Percentiles rank a stretch among this genome's conserved stretches.
phyloP scores from a whole-genome alignment of 2,797 vertebrate species.

The Hapalemur alaotrensis region DNA sequence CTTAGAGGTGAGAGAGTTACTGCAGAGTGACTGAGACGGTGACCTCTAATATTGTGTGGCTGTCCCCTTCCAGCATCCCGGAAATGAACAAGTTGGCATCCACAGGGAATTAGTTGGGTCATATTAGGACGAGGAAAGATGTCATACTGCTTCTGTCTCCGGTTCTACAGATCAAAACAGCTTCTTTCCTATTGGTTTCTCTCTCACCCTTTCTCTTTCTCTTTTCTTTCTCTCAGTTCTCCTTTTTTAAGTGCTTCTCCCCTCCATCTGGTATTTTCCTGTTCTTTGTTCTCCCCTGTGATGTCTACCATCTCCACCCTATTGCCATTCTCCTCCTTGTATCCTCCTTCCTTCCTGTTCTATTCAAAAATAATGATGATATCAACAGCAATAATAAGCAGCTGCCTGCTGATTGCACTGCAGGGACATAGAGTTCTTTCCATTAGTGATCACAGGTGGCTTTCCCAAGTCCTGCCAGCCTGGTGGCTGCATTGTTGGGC shows the following conservation, averaged over 20 bases:
- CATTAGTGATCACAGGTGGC: slow-evolving; percentile 28
- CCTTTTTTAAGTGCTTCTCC: not conserved
- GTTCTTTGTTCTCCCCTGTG: not conserved
- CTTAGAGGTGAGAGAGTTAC: not conserved
- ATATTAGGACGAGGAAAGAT: not conserved
- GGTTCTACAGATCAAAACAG: not conserved
- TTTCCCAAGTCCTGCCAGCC: slow-evolving; percentile 1
- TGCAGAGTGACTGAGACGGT: not conserved
- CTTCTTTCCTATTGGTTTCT: not conserved
- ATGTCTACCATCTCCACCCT: not conserved
- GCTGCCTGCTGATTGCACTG: not conserved
- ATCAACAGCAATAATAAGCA: not conserved
- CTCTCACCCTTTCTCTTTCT: not conserved
- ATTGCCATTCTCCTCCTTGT: not conserved
- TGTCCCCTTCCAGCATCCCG: not conserved
- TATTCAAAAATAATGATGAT: slow-evolving; percentile 16
- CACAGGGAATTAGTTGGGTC: not conserved
- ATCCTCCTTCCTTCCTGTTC: not conserved
- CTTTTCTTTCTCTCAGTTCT: not conserved
- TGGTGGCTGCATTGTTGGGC: not conserved
- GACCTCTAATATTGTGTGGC: not conserved
- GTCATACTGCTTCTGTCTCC: not conserved
- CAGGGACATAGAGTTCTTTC: slow-evolving; percentile 8
- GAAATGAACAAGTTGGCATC: not conserved
- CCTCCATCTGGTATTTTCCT: not conserved